A percentile compares a stretch with the other conserved stretches of the same genome.
Evolutionary conservation across 2,113 vertebrate species (phyloP).

Genomic region (Platysteira castanea): DNA sequence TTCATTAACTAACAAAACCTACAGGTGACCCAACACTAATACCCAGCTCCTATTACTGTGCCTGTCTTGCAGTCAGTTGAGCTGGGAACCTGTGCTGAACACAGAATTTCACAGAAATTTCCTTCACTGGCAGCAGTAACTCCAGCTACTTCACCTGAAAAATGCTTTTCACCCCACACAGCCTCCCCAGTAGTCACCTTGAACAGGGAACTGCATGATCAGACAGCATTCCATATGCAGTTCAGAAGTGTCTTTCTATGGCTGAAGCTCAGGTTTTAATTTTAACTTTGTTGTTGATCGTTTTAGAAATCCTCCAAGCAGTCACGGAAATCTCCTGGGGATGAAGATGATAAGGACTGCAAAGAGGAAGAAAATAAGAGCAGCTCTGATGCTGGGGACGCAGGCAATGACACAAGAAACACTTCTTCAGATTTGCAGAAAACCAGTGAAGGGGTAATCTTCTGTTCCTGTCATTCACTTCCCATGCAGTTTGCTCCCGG

Average conservation of each 20-base stretch:
- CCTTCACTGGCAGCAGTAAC: neutral
- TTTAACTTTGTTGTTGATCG: conserved; percentile 23
- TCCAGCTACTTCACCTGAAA: neutral
- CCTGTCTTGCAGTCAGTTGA: neutral
- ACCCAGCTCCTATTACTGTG: conserved; percentile 4
- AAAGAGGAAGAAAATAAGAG: conserved; percentile 96
- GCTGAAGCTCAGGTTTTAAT: neutral
- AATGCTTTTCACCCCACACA: neutral
- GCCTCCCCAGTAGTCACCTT: neutral
- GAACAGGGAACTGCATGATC: neutral
- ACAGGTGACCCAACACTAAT: conserved; percentile 13
- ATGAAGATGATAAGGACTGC: conserved; percentile 90
- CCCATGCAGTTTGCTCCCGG: neutral
- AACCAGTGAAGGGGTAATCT: conserved; percentile 83
- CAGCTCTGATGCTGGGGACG: conserved; percentile 87
- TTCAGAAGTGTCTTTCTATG: neutral
- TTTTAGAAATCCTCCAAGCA: conserved; percentile 90
- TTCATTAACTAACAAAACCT: conserved; percentile 45
- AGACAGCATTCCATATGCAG: neutral
- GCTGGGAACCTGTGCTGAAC: neutral
- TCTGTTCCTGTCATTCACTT: neutral
- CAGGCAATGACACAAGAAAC: conserved; percentile 88
- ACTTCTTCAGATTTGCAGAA: conserved; percentile 88
- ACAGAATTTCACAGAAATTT: neutral
- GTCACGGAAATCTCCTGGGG: conserved; percentile 89